Evolutionary conservation across 2,797 vertebrate genomes (phyloP), one percentile per base, ranked within the genome.

Genomic region (Pyrrhura leucotis): DNA sequence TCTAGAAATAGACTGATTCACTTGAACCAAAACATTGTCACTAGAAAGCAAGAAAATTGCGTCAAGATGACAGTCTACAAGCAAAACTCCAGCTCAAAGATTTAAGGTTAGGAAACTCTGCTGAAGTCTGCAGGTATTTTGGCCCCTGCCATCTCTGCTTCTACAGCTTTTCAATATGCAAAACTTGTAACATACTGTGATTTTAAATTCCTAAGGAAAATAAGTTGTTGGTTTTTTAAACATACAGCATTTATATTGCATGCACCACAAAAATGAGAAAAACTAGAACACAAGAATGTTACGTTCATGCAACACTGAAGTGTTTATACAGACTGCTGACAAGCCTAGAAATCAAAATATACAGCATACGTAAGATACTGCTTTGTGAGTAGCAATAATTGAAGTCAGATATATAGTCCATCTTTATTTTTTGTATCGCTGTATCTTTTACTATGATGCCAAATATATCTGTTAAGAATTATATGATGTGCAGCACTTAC

Each of bases 291-390:
- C 50, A 74, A 75, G 85, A 58, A 75, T 3, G 2, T 61, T 82
- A 69, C 2, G 0, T 79, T 87, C 59, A 45, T 50, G 50, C 68
- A 91, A 91, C 69, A 48, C 42, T 86, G 29, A 94, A 84, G 73
- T 73, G 66, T 78, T 94, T 78, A 62, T 56, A 68, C 28, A 67
- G 69, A 48, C 73, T 83, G 72, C 79, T 91, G 92, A 94, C 81
- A 89, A 90, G 78, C 53, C 53, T 16, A 85, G 78, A 89, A 92
- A 78, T 40, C 66, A 86, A 93, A 92, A 88, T 44, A 75, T 73
- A 79, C 33, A 66, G 69, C 5, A 48, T 75, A 58, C 13, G 2
- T 37, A 80, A 79, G 82, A 96, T 33, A 65, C 28, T 80, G 76
- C 72, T 74, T 73, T 4, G 9, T 58, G 82, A 94, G 80, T 33